Evolutionary conservation across 2,113 vertebrate species (phyloP), one percentile per base, ranked within the genome.

Genomic region (Physeter macrocephalus): DNA sequence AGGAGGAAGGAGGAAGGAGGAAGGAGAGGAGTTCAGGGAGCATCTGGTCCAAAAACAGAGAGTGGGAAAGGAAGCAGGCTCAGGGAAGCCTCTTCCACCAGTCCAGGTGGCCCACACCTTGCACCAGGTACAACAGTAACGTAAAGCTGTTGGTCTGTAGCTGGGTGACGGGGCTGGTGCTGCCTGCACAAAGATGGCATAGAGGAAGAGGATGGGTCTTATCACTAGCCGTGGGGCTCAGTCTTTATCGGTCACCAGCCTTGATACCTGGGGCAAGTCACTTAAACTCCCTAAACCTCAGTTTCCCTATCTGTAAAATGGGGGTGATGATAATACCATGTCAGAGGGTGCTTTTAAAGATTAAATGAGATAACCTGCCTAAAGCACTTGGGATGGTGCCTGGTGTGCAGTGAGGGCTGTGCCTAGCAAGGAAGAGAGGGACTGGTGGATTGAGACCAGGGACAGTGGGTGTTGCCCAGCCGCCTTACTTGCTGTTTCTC

Each of bases 241-340:
- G 3, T 54, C n/a, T 62, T 12, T 74, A 39, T 8, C 27, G 11
- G 15, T 41, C 1, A 9, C 8, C 17, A 64, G 17, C 67, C 81
- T 41, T 36, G 31, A 85, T 91, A 46, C 43, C 61, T 74, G 61
- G 41, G 61, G 43, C n/a, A 77, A 92, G 4, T 75, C 34, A 29
- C 29, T 14, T 39, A n/a, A n/a, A 14, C 43, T 72, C 41, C 13
- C 3, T 25, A 80, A 77, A 31, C 49, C 31, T 93, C 84, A n/a
- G 29, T 83, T 92, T 92, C 52, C 52, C 77, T 81, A 43, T 75
- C 25, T 92, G 21, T 61, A 66, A 61, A 94, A 67, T 41, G 29
- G 31, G 67, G 17, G 29, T 88, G 46, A 57, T 36, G 43, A 23
- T 29, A 62, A 36, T 66, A 31, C 29, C n/a, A 41, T 1, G 3